Percentiles rank a stretch among this genome's conserved stretches.
Conservation (phyloP, 2,113 vertebrate genomes). For the Xenotilapia caudafasciata region DNA sequence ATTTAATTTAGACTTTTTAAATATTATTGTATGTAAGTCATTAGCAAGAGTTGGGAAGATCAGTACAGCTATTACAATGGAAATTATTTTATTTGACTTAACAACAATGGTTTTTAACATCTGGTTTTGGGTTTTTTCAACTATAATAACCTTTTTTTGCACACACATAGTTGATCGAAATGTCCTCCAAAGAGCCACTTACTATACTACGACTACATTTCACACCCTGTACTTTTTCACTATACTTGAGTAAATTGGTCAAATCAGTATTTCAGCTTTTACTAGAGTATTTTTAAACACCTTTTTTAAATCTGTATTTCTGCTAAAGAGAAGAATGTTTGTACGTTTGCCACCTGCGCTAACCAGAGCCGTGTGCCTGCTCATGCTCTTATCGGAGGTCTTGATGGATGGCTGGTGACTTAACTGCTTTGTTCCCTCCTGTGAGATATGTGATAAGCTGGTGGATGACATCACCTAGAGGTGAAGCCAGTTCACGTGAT, state of each 20-base stretch:
- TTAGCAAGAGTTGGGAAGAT: not conserved
- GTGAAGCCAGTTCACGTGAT: constrained; percentile 24
- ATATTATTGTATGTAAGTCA: not conserved
- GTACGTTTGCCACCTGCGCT: not conserved
- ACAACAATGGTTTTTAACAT: not conserved
- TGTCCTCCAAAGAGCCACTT: no score
- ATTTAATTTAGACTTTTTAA: not conserved
- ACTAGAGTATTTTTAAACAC: not conserved
- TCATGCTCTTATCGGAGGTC: constrained; percentile 5
- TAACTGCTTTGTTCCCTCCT: constrained; percentile 18
- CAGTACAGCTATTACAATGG: not conserved
- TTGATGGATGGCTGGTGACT: constrained; percentile 34
- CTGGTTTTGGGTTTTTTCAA: not conserved
- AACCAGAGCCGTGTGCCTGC: not conserved
- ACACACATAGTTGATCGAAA: no score
- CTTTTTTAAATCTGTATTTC: not conserved
- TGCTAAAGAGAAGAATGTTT: not conserved
- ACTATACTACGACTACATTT: not conserved
- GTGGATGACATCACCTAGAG: constrained; percentile 37
- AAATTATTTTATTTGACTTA: not conserved
- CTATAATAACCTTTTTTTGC: no score
- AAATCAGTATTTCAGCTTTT: not conserved
- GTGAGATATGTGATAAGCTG: constrained; percentile 24
- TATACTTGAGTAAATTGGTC: not conserved
- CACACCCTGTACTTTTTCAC: not conserved